Percentiles rank a stretch among this genome's conserved stretches.
phyloP scores from a whole-genome alignment of 2,113 vertebrate genomes.

The Piprites chloris region DNA sequence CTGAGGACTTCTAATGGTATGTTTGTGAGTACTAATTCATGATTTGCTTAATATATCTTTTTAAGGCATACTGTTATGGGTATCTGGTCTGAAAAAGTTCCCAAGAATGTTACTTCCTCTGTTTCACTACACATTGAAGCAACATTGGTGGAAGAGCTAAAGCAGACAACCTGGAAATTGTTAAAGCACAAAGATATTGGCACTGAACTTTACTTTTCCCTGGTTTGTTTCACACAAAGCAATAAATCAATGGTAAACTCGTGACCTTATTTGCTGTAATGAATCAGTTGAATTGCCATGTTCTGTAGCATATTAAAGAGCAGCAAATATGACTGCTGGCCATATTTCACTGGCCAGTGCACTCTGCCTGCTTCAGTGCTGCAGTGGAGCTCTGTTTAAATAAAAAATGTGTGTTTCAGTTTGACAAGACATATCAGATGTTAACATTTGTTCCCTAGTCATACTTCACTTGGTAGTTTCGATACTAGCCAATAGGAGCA shows the following conservation, averaged over 20 bases:
- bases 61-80: background rate
- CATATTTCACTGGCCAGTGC: background rate
- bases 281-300: background rate
- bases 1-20: background rate
- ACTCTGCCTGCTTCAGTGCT: background rate
- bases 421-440: background rate
- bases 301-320: background rate
- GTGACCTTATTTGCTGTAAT: background rate
- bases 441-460: background rate
- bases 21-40: background rate
- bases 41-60: background rate
- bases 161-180: background rate
- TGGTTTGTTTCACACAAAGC: slow-evolving; percentile 3
- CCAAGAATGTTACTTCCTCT: background rate
- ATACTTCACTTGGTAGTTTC: background rate
- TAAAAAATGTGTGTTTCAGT: background rate
- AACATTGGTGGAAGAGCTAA: background rate
- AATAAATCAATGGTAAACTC: slow-evolving; percentile 31
- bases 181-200: background rate
- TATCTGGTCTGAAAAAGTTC: background rate
- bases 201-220: background rate
- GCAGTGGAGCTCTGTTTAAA: background rate
- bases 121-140: background rate
- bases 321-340: background rate
- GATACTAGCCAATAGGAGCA: background rate